These are phyloP conservation scores for Ispidina picta DNA, from an alignment of 2,797 vertebrate species.

Conservation along the genomic window DNA sequence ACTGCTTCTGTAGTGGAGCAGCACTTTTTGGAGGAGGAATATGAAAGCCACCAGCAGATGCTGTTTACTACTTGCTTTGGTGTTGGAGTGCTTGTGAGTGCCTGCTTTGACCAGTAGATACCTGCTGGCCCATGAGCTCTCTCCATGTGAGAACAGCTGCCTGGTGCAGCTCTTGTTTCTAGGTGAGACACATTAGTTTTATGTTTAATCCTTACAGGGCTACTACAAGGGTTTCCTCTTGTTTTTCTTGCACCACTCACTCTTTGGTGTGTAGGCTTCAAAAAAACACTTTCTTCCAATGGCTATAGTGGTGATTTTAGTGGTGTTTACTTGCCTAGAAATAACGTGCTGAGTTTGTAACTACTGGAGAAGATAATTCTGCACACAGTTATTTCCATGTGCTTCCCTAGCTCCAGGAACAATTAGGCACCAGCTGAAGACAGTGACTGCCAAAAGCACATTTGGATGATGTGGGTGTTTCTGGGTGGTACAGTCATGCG, in stretches of 20 bases:
- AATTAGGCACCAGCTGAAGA: constrained; percentile 48
- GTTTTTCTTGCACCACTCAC: background rate
- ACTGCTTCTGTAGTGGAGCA: background rate
- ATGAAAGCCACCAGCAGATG: background rate
- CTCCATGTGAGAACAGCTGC: background rate
- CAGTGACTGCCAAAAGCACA: constrained; percentile 38
- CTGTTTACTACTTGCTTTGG: background rate
- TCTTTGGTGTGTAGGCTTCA: background rate
- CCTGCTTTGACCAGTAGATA: background rate
- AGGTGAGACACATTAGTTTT: background rate
- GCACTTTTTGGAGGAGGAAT: background rate
- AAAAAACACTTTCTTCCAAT: background rate
- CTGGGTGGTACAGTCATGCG: constrained; percentile 53
- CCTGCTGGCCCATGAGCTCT: background rate
- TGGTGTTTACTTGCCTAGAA: constrained; percentile 1
- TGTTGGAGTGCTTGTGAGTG: background rate
- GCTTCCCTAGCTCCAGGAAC: constrained; percentile 24
- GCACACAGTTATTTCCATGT: background rate
- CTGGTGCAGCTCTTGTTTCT: background rate
- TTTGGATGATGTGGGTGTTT: constrained; percentile 59
- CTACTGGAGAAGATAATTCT: constrained; percentile 29
- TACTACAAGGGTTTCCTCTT: background rate
- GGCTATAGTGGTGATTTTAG: background rate
- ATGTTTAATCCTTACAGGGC: background rate
- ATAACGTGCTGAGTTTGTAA: constrained; percentile 32